Base-by-base conservation (phyloP, 2,888 invertebrate genomes). In the Apoda limacodes region DNA sequence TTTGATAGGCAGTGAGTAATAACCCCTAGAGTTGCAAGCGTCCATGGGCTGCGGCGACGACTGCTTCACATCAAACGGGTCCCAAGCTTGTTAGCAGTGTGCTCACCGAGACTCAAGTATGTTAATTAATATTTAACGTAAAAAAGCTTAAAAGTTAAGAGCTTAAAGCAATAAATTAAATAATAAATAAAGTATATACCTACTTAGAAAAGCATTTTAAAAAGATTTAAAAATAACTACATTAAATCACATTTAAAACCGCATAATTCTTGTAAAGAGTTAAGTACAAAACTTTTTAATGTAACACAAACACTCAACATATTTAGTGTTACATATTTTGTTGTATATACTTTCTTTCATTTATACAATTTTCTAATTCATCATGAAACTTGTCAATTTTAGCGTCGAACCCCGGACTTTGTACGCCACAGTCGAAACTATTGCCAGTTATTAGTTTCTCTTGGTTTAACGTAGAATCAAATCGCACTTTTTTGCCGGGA, bases 371-470 rank as follows among this genome's bases (percentile, higher is more conserved):
- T 35, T 82, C 82, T 20, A 82, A 40, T 42, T 82, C 82, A 50
- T 82, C 80, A 37, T 82, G 81, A 42, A 74, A 82, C 37, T 69
- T 80, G 9, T 82, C 81, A 22, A 82, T 64, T 43, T 81, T 72
- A 1, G 59, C 52, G 45, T 82, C 78, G 28, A 82, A 70, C 1
- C 80, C 80, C 0, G 78, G 76, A 46, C 80, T 78, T 33, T 68
- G 68, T 2, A 78, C 47, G n/a, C 53, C 64, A 41, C 52, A 62
- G 21, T 81, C 76, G 41, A 82, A 82, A 43, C 82, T 82, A 34
- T 78, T 72, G 0, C 82, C 82, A 0, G 82, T 80, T 2, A 82
- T 82, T 0, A 80, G 52, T 32, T 82, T 82, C 32, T 82, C 75
- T 32, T 60, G 62, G 36, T 82, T 82, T 21, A 82, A 45, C 0